Evolutionary conservation across 2,888 invertebrate species (phyloP).

Genomic region (Busseola fusca): DNA sequence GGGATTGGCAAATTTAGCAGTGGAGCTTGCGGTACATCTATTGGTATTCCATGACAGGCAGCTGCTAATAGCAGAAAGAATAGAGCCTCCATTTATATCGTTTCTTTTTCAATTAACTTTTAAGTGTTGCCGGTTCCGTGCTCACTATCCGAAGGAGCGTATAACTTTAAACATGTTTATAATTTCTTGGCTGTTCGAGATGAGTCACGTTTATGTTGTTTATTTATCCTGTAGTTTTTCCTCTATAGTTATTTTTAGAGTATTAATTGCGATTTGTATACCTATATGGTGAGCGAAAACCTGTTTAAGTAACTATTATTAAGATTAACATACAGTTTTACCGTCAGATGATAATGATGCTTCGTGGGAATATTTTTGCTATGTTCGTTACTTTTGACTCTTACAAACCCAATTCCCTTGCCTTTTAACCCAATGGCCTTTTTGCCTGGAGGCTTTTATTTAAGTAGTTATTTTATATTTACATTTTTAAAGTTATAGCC

Average conservation of each 20-base stretch:
- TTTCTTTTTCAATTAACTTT: background rate
- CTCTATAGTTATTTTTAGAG: background rate
- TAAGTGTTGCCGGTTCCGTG: conserved; percentile 1
- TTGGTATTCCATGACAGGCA: conserved; percentile 12
- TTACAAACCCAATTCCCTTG: too few species aligned
- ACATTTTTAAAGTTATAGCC: too few species aligned
- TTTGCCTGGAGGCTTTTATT: too few species aligned
- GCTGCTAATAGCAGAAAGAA: conserved; percentile 4
- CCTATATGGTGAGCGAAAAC: background rate
- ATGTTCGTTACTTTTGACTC: background rate
- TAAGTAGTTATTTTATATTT: too few species aligned
- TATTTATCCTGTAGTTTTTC: conserved; percentile 4
- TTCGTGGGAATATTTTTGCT: background rate
- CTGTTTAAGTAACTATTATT: background rate
- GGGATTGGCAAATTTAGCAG: conserved; percentile 13
- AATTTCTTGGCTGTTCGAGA: background rate
- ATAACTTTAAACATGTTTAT: background rate
- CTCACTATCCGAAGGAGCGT: conserved; percentile 13
- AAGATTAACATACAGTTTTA: background rate
- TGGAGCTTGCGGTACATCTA: conserved; percentile 3
- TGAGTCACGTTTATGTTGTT: background rate
- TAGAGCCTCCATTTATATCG: conserved; percentile 5
- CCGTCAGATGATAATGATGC: background rate
- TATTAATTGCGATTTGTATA: background rate
- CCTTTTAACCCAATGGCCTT: too few species aligned